Evolutionary conservation across 2,888 invertebrate species (phyloP), one percentile per base, ranked within the genome.

Genomic region (Phengaris arion): DNA sequence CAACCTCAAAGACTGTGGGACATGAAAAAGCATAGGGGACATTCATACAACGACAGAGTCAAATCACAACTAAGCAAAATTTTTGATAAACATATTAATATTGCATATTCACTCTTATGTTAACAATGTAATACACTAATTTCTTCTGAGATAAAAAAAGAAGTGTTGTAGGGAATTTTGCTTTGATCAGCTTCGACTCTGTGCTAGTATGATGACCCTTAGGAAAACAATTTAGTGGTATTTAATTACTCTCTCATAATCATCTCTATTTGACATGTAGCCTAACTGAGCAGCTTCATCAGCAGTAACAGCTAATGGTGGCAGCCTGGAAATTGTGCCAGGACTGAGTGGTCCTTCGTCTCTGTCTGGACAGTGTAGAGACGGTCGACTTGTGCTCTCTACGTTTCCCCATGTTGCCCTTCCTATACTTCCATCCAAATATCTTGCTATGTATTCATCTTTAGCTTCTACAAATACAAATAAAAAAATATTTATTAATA

Each of bases 201-300:
- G 35, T 35, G 35, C 35, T 48, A 4, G 48, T 48, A 8, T 48
- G 48, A 48, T 48, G 6, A 48, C 48, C 35, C 35, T 55, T 13
- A 55, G 8, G 0, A 55, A 57, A 57, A 7, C 6, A 57, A 55
- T n/a, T n/a, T n/a, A 15, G 55, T 57, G 55, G 15, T n/a, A 2
- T 15, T 68, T 76, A 83, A 85, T 84, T 89, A 97, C 97, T 89
- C 97, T 95, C 93, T 99, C 99, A 94, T 98, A 99, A 86, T 99
- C 98, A 94, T 99, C 99, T 85, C 99, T 95, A 85, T 98, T 97
- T 3, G 98, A 97, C 97, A 98, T 98, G 85, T 98, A 99, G 2
- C 98, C 98, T 10, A 99, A 94, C 83, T 98, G 96, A 55, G 96
- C 94, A 54, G 98, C 98, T 90, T 99, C 98, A 85, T 98, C 98